These are phyloP conservation scores for Puffinus mauretanicus DNA, from an alignment of 2,113 vertebrate species.

Conservation along the genomic window DNA sequence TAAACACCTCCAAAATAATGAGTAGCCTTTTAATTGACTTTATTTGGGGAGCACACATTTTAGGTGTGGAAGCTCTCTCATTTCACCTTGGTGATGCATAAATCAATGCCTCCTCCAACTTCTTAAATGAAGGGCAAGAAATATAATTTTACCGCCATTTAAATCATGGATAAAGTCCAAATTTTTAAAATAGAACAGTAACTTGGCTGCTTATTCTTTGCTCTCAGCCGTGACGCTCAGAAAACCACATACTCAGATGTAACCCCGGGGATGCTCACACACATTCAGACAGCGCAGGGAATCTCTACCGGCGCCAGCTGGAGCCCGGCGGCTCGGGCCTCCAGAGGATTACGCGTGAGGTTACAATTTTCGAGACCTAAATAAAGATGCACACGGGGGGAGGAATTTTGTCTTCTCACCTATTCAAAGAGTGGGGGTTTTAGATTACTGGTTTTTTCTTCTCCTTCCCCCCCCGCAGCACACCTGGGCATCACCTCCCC, in stretches of 20 bases:
- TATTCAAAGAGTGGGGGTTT: not conserved
- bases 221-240: not conserved
- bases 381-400: not conserved
- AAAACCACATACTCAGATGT: not conserved
- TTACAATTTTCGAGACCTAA: not conserved
- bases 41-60: not conserved
- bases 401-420: too few species aligned
- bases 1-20: not conserved
- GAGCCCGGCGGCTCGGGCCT: not conserved
- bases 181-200: not conserved
- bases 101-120: not conserved
- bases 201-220: not conserved
- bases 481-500: too few species aligned
- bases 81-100: not conserved
- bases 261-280: not conserved
- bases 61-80: not conserved
- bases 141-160: not conserved
- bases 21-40: not conserved
- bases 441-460: not conserved
- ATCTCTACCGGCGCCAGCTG: not conserved
- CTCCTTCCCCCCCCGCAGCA: not conserved
- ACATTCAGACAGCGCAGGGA: accelerated
- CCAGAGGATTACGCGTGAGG: too few species aligned
- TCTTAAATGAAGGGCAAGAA: not conserved
- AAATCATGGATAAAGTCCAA: not conserved